Base-by-base conservation (phyloP, 2,113 vertebrate genomes). In the Sceloporus tristichus region DNA sequence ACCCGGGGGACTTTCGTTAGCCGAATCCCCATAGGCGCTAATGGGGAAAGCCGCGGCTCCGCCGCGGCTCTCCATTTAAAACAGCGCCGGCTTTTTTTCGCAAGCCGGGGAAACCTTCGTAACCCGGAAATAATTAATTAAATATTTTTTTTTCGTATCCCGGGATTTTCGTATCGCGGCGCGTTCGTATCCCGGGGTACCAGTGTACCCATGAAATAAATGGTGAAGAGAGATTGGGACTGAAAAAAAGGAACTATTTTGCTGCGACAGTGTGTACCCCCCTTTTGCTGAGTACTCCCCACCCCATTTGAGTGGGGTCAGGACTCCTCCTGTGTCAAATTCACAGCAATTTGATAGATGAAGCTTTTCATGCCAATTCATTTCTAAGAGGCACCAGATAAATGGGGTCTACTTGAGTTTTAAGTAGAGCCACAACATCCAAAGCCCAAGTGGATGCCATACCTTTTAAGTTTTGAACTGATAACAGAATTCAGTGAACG, bases 201-300 rank as follows among this genome's bases (percentile, higher is more conserved):
- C n/a, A n/a, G n/a, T n/a, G n/a, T 56, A 48, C 11, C 8, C 66
- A 80, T 71, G 25, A 25, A n/a, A n/a, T 6, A 86, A 70, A 34
- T 78, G 27, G 18, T 53, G 19, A 48, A 66, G 59, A 68, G 10
- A 54, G 65, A 66, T 42, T 29, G 21, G 38, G 74, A 23, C 8
- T n/a, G 25, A n/a, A 70, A 76, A 76, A 10, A 38, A 53, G 19
- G 25, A 87, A 53, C 23, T 87, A 71, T 80, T 40, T 87, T 59
- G n/a, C 66, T 59, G 25, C 29, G 79, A 53, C n/a, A 38, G 53
- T 38, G 54, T 34, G 7, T 18, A 62, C 59, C 10, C 54, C n/a
- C 56, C 1, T 38, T 82, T 81, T 38, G 23, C 7, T 62, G 59
- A 62, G 1, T 1, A 14, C 13, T 62, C 59, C 56, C 78, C 78